phyloP scores from a whole-genome alignment of 1,140 invertebrate genomes.

The Drosophila mojavensis region DNA sequence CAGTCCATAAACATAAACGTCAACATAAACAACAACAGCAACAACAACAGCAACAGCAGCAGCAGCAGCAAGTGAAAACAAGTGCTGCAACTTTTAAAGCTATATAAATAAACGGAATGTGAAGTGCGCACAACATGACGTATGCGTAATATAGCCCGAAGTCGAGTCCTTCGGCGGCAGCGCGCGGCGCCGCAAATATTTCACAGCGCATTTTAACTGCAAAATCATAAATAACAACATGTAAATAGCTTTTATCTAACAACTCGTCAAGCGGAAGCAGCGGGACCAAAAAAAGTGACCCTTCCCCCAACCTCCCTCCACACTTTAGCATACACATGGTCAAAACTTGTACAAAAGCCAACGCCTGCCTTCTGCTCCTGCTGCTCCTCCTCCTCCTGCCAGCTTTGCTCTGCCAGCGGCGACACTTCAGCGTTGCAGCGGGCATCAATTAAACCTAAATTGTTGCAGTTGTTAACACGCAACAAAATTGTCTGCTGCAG shows the following conservation, averaged over 20 bases:
- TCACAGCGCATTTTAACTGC: constrained; percentile 79
- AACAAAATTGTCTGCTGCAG: constrained; percentile 81
- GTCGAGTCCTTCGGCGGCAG: constrained; percentile 28
- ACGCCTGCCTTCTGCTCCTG: not conserved
- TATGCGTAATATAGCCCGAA: constrained; percentile 45
- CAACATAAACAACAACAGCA: constrained; percentile 10
- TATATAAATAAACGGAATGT: constrained; percentile 27
- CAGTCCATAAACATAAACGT: constrained; percentile 36
- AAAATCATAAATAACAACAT: constrained; percentile 83
- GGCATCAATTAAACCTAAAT: constrained; percentile 82
- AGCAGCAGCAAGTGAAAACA: constrained; percentile 17
- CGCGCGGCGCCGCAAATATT: constrained; percentile 49
- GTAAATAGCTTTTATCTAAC: constrained; percentile 83
- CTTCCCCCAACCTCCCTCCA: constrained; percentile 2
- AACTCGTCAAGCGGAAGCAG: constrained; percentile 77
- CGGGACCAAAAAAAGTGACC: constrained; percentile 18
- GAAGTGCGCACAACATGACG: constrained; percentile 48
- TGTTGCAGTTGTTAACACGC: constrained; percentile 82
- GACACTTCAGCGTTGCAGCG: constrained; percentile 70
- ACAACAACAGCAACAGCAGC: not conserved
- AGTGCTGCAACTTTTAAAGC: constrained; percentile 31
- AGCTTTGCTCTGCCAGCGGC: constrained; percentile 30
- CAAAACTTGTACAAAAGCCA: constrained; percentile 71
- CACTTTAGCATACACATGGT: constrained; percentile 35
- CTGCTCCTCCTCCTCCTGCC: too few species aligned